Base-by-base conservation (phyloP, 2,888 invertebrate species). In the Acleris literana region DNA sequence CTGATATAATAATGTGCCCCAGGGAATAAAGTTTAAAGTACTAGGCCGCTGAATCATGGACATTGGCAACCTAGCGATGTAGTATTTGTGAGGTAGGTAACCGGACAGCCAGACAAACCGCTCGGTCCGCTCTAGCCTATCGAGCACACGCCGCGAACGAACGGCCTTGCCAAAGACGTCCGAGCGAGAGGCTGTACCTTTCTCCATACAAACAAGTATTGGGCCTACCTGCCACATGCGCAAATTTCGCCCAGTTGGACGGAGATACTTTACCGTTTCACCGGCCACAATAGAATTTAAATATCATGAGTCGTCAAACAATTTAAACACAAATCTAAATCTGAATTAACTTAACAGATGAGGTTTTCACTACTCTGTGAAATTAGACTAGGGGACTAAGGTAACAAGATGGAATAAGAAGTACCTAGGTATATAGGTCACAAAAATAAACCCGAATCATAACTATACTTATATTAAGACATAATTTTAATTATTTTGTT, bases 151-250 rank as follows among this genome's bases (percentile, higher is more conserved):
- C 59, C 76, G 75, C 76, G 71, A 76, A 78, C 76, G 71, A 76
- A 78, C 85, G 84, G 81, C 85, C 85, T 85, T 85, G 85, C 79
- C 84, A 84, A 85, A 84, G 84, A 79, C 82, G 83, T 80, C 76
- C 76, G 76, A 82, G 79, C 76, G 77, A 82, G 79, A 83, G 80
- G 81, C 82, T 80, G 79, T 80, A 78, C 83, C 84, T 84, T 84
- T 84, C 85, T 81, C 84, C 77, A 77, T 79, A 72, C 73, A 71
- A 74, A 65, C 65, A 61, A 51, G 57, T 68, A 67, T 58, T 22
- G 33, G 49, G 49, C 64, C 55, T 64, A 68, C 64, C 59, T 60
- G 59, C 68, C 59, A 63, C 55, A 56, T 60, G 59, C 60, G 60
- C 60, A 65, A 60, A 63, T 55, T 49, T 25, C 57, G 46, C 29